Evolutionary conservation across 1,140 invertebrate species (phyloP), one percentile per base, ranked within the genome.

Genomic region (Habropoda laboriosa): DNA sequence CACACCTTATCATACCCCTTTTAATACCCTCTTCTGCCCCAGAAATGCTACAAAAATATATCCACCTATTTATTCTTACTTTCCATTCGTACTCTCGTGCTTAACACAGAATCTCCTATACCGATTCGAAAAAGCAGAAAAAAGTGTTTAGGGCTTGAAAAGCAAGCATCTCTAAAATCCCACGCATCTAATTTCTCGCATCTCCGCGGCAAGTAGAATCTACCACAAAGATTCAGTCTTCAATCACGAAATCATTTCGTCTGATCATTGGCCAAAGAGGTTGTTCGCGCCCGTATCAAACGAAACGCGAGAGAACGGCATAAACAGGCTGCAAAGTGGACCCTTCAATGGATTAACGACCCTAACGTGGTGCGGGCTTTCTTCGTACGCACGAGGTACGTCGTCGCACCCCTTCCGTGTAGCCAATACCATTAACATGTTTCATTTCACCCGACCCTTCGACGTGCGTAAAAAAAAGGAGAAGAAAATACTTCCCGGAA

Each of bases 351-450:
- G 61, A 67, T 76, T 55, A 76, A 76, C 24, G 51, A 42, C 30
- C 49, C 13, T 38, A 40, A 27, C 21, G 10, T n/a, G n/a, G n/a
- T n/a, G n/a, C 49, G 21, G 13, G 6, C 32, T 58, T 76, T 21
- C 51, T 76, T 35, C 10, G 4, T 8, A 30, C 13, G n/a, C 18
- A 21, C 32, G n/a, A 47, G 42, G 32, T 30, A 35, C 42, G 4
- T 40, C 21, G 57, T 51, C 45, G 72, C 73, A 45, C 73, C 73
- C 63, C 45, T 57, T 67, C 47, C 49, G 0, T 45, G 73, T 76
- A 45, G 30, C 74, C 74, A 77, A 70, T 77, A 68, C 74, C 74
- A 68, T 77, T 66, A 77, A 66, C 74, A 77, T 77, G 74, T 77
- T 77, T 68, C 74, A 68, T 68, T 77, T 77, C 74, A 58, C 38